Conservation (phyloP, 1,140 invertebrate genomes). For the Listronotus bonariensis region DNA sequence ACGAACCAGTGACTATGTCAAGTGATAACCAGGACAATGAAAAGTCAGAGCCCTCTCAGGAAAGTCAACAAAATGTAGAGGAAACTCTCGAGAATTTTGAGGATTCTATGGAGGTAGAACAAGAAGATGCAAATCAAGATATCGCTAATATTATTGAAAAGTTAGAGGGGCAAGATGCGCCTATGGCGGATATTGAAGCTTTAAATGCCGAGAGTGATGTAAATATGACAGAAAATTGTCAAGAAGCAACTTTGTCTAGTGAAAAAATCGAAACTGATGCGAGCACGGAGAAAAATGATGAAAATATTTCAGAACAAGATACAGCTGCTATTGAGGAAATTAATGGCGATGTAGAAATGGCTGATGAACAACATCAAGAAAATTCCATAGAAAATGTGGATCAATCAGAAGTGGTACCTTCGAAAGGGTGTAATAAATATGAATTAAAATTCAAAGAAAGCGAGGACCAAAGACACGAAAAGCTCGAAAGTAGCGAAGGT, state of each 20-base stretch:
- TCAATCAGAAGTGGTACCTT: background rate
- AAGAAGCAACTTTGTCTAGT: background rate
- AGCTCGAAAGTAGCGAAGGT: too few species aligned
- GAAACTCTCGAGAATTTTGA: background rate
- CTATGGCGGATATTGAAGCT: conserved; percentile 10
- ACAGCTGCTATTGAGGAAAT: too few species aligned
- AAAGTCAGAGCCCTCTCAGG: background rate
- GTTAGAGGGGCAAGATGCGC: background rate
- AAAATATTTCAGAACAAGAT: background rate
- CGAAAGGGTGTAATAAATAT: conserved; percentile 2
- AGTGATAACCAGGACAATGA: background rate
- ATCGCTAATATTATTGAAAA: conserved; percentile 10
- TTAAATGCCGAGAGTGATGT: background rate
- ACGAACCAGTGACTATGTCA: background rate
- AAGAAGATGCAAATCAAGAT: conserved; percentile 1
- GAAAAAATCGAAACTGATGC: background rate
- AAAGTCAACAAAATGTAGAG: background rate
- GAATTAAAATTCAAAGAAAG: background rate
- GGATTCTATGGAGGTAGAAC: conserved; percentile 3
- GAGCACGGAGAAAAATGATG: background rate
- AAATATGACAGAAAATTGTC: conserved; percentile 2
- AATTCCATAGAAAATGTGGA: conserved; percentile 1
- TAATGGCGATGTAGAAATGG: background rate
- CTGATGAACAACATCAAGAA: background rate
- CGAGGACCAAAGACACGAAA: too few species aligned